phyloP scores from a whole-genome alignment of 2,888 invertebrate species.

The Tetrapedia diversipes region DNA sequence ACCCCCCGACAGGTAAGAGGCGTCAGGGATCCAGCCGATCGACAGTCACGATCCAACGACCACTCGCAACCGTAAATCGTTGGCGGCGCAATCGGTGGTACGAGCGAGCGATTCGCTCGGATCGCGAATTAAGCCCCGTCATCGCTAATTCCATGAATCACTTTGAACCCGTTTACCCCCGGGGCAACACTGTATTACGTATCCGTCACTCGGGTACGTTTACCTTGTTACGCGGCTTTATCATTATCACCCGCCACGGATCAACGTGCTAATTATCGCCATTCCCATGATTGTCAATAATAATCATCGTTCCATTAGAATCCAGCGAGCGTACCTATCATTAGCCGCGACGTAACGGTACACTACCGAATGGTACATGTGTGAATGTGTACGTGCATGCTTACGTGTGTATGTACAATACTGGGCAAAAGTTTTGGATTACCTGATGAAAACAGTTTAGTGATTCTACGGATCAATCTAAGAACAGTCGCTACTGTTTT shows the following conservation, averaged over 20 bases:
- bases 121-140: conserved; percentile 22
- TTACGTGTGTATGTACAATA: too few species aligned
- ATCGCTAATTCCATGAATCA: conserved; percentile 43
- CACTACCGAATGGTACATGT: not conserved
- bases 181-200: conserved; percentile 17
- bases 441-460: too few species aligned
- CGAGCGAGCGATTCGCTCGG: conserved; percentile 12
- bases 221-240: conserved; percentile 31
- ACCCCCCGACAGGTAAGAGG: not conserved
- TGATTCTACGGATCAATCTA: too few species aligned
- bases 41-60: conserved; percentile 16
- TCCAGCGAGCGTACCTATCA: not conserved
- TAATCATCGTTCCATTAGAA: conserved; percentile 37
- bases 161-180: conserved; percentile 38
- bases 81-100: too few species aligned
- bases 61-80: conserved; percentile 30
- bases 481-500: too few species aligned
- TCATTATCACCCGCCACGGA: conserved; percentile 21
- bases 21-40: not conserved
- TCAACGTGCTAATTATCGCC: conserved; percentile 39
- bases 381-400: not conserved
- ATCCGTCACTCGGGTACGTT: conserved; percentile 15
- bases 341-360: conserved; percentile 2
- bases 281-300: conserved; percentile 45
- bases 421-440: too few species aligned